phyloP scores from a whole-genome alignment of 2,888 invertebrate genomes.

The Podotricha telesiphe region DNA sequence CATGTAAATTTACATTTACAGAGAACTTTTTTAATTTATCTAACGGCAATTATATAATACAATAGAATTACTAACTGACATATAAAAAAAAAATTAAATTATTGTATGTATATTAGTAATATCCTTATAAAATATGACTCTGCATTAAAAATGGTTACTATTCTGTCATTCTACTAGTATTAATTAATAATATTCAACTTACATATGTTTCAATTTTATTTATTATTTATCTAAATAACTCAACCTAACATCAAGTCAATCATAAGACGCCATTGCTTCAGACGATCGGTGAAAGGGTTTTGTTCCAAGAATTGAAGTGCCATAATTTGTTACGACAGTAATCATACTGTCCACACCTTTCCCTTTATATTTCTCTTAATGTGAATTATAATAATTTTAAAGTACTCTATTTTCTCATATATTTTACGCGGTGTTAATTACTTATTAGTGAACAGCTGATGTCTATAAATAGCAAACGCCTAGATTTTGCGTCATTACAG shows the following conservation, averaged over 20 bases:
- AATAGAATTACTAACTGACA: background rate
- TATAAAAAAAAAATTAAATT: background rate
- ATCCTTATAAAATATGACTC: background rate
- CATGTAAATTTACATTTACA: background rate
- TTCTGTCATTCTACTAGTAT: background rate
- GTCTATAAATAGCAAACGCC: constrained; percentile 25
- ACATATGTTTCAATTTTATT: background rate
- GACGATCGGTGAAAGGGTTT: constrained; percentile 18
- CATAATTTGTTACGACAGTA: constrained; percentile 2
- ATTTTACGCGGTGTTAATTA: constrained; percentile 1
- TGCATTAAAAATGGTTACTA: background rate
- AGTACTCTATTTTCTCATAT: background rate
- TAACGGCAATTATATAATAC: background rate
- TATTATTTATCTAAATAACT: background rate
- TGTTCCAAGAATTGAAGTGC: constrained; percentile 10
- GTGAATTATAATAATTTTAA: background rate
- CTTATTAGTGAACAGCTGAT: constrained; percentile 26
- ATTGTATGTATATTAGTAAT: background rate
- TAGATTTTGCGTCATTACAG: constrained; percentile 11
- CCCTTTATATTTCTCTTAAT: constrained; percentile 22
- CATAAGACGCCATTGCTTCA: background rate
- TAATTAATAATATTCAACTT: background rate
- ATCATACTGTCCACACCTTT: constrained; percentile 29
- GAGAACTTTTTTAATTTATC: background rate
- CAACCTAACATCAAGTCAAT: constrained; percentile 1